Evolutionary conservation across 2,113 vertebrate species (phyloP).

Genomic region (Eulemur rufifrons): DNA sequence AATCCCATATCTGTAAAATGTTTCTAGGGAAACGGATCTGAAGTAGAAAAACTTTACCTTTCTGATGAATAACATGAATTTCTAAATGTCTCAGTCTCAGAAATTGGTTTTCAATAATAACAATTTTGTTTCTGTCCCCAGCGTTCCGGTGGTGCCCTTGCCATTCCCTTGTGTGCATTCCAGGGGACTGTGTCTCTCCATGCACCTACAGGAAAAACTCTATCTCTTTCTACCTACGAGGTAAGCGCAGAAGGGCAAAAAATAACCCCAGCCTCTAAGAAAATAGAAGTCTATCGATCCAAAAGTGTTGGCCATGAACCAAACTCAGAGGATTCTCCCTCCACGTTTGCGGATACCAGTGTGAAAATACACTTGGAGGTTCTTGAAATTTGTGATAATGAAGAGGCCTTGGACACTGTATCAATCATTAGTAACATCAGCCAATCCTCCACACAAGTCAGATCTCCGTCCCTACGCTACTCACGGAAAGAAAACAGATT

Average conservation of each 20-base stretch:
- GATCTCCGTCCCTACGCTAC: slow-evolving; percentile 96
- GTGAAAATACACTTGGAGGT: slow-evolving; percentile 98
- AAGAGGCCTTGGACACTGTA: slow-evolving; percentile 97
- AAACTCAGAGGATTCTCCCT: slow-evolving; percentile 86
- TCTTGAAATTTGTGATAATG: slow-evolving; percentile 96
- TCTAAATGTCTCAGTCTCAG: background rate
- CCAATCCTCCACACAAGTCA: slow-evolving; percentile 94
- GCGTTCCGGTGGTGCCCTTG: slow-evolving; percentile 89
- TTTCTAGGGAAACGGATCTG: background rate
- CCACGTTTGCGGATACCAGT: slow-evolving; percentile 89
- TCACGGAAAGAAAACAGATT: slow-evolving; percentile 97
- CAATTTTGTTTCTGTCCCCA: slow-evolving; percentile 78
- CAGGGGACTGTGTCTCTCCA: slow-evolving; percentile 97
- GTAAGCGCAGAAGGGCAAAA: slow-evolving; percentile 95
- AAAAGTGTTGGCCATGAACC: slow-evolving; percentile 98
- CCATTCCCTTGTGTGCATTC: slow-evolving; percentile 95
- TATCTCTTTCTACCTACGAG: slow-evolving; percentile 97
- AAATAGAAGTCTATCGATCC: slow-evolving; percentile 96
- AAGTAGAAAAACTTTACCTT: background rate
- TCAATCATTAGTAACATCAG: slow-evolving; percentile 99
- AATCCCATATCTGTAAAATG: background rate
- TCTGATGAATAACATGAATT: background rate
- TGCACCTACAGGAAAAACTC: slow-evolving; percentile 94
- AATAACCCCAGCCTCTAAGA: slow-evolving; percentile 90
- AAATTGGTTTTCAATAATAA: background rate